Conservation (phyloP, 2,888 invertebrate genomes). For the Abscondita cerata region DNA sequence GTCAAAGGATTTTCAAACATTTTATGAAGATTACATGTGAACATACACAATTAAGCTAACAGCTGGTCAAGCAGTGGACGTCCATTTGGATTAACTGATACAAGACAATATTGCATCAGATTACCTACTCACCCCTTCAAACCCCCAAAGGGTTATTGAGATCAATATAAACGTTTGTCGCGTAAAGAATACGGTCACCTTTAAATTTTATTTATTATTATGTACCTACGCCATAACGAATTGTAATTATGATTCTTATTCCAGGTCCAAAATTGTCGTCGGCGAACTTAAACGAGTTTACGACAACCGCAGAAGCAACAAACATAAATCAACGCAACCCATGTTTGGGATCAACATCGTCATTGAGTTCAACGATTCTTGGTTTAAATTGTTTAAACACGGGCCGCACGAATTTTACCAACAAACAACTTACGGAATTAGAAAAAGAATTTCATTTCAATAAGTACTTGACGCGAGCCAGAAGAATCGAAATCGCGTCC, state of each 20-base stretch:
- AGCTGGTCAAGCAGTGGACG: constrained; percentile 47
- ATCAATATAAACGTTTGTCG: not conserved
- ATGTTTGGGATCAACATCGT: constrained; percentile 58
- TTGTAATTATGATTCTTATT: constrained; percentile 51
- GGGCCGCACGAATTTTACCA: constrained; percentile 98
- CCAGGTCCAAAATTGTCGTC: constrained; percentile 71
- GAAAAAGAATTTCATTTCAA: constrained; percentile 99
- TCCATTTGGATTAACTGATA: constrained; percentile 25
- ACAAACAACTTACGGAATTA: constrained; percentile 97
- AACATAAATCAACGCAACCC: constrained; percentile 59
- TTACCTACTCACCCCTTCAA: constrained; percentile 18
- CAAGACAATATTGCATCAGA: constrained; percentile 40
- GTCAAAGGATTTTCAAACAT: too few relatives aligned
- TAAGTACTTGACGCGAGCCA: constrained; percentile 95
- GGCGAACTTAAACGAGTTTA: constrained; percentile 50
- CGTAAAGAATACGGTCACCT: too few relatives aligned
- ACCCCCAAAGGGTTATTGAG: constrained; percentile 1
- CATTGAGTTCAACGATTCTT: constrained; percentile 56
- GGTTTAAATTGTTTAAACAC: constrained; percentile 70
- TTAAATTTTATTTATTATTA: too few relatives aligned
- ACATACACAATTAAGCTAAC: constrained; percentile 28
- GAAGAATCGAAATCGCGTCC: constrained; percentile 97
- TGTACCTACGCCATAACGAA: too few relatives aligned
- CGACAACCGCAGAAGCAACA: constrained; percentile 53
- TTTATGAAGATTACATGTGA: too few relatives aligned